These are phyloP conservation scores for Melopsittacus undulatus DNA, from an alignment of 2,797 vertebrate species.

Conservation along the genomic window DNA sequence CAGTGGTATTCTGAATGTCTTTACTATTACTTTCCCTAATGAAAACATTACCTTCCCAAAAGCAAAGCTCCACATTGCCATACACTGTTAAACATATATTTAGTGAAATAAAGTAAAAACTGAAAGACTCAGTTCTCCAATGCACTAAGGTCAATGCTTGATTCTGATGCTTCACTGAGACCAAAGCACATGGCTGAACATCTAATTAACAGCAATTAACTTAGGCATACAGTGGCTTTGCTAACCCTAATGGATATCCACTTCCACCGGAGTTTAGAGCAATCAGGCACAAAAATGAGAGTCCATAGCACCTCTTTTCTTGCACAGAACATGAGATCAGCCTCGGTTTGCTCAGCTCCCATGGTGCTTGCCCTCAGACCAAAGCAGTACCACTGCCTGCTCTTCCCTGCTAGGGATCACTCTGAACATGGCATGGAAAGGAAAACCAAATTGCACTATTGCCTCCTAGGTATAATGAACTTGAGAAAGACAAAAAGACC, in stretches of 20 bases:
- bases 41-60: neutral
- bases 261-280: neutral
- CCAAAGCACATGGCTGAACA: neutral
- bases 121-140: neutral
- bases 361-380: neutral
- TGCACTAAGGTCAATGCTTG: neutral
- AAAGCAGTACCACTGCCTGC: neutral
- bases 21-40: neutral
- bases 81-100: neutral
- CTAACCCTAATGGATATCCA: neutral
- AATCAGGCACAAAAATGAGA: neutral
- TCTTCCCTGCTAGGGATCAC: neutral
- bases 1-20: neutral
- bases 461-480: neutral
- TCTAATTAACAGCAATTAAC: neutral
- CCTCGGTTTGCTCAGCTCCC: neutral
- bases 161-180: neutral
- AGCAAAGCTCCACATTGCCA: neutral
- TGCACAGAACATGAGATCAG: neutral
- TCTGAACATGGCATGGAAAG: neutral
- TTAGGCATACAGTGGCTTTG: neutral
- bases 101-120: neutral
- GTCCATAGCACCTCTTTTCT: fast-evolving
- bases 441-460: neutral
- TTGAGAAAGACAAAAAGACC: neutral